phyloP scores from a whole-genome alignment of 2,888 invertebrate species.

The Tinea trinotella region DNA sequence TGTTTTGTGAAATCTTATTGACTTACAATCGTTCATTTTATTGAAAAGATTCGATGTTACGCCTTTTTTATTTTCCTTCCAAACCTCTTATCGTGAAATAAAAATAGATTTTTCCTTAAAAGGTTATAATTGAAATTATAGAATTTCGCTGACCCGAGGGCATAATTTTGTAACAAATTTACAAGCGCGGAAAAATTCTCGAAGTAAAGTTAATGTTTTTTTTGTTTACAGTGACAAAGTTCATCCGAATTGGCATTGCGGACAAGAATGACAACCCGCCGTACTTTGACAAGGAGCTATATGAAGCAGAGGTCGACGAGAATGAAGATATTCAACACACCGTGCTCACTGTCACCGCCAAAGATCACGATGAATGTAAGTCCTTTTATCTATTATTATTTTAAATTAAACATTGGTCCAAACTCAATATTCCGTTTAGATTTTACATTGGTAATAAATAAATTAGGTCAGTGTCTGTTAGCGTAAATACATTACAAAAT shows the following conservation, averaged over 20 bases:
- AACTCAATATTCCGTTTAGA: no score
- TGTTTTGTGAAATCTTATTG: constrained; percentile 10
- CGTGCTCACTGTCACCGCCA: constrained; percentile 97
- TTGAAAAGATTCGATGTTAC: constrained; percentile 13
- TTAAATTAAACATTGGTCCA: no score
- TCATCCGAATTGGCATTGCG: constrained; percentile 97
- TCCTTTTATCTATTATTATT: constrained; percentile 38
- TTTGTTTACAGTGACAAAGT: constrained; percentile 91
- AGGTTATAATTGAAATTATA: background rate
- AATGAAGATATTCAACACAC: constrained; percentile 98
- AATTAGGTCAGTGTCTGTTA: no score
- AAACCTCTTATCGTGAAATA: background rate
- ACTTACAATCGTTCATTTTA: constrained; percentile 6
- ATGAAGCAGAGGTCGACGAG: constrained; percentile 97
- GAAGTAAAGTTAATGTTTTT: constrained; percentile 24
- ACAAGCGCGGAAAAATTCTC: background rate
- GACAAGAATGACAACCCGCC: constrained; percentile 99
- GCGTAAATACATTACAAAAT: no score
- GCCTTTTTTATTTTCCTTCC: background rate
- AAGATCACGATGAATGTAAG: constrained; percentile 99
- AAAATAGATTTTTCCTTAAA: background rate
- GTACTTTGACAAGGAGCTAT: constrained; percentile 96
- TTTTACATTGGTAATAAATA: no score
- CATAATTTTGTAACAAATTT: background rate
- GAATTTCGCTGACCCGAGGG: background rate